Evolutionary conservation across 1,140 invertebrate species (phyloP).

Genomic region (Drusus annulatus): DNA sequence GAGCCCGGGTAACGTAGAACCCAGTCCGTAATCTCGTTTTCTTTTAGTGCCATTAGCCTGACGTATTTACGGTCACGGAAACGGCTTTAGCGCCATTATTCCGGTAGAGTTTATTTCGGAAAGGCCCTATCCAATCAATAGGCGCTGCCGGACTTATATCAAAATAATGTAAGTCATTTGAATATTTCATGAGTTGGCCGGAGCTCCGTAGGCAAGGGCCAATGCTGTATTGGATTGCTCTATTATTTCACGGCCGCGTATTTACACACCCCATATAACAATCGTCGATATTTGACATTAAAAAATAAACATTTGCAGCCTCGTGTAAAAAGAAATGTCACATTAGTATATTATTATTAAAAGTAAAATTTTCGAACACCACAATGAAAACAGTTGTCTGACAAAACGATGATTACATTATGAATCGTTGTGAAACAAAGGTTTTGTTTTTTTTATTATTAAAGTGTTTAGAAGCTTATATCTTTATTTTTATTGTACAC

Average conservation of each 20-base stretch:
- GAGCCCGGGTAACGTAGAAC: background rate
- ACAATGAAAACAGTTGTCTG: background rate
- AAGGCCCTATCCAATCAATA: conserved; percentile 32
- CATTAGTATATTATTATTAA: too few relatives aligned
- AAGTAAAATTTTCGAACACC: background rate
- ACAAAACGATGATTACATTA: background rate
- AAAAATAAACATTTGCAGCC: background rate
- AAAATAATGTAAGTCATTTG: conserved; percentile 41
- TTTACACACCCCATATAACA: background rate
- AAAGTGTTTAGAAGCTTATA: too few relatives aligned
- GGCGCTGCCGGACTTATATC: conserved; percentile 29
- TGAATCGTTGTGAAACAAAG: too few relatives aligned
- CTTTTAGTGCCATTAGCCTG: conserved; percentile 25
- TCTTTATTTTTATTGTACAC: too few relatives aligned
- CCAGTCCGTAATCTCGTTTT: conserved; percentile 10
- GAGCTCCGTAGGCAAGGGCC: conserved; percentile 2
- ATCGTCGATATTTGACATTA: background rate
- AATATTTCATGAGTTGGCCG: conserved; percentile 42
- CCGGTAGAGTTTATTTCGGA: conserved; percentile 31
- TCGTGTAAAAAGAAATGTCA: background rate
- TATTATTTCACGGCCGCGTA: conserved; percentile 12
- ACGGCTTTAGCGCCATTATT: conserved; percentile 29
- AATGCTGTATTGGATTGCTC: conserved; percentile 13
- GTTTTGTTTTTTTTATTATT: too few relatives aligned
- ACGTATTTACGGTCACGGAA: conserved; percentile 39